phyloP scores from a whole-genome alignment of 1,140 invertebrate species.

The Eurytemora carolleeae region DNA sequence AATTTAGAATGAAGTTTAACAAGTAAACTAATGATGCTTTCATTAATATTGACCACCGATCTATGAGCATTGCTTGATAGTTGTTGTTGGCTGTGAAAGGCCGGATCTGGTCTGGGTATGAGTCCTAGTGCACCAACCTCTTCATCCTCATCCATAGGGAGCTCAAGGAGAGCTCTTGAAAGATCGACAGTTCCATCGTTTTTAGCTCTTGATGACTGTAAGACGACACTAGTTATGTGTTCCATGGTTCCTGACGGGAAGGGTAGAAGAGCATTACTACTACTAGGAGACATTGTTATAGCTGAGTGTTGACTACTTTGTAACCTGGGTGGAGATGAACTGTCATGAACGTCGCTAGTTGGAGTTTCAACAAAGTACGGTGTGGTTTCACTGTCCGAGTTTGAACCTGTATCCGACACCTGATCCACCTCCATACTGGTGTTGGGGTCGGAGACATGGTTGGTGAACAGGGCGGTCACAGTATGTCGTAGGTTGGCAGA shows the following conservation, averaged over 20 bases:
- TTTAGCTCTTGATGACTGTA: too few species aligned
- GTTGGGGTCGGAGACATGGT: not conserved
- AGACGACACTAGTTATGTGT: not conserved
- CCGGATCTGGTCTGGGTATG: not conserved
- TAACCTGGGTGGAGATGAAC: not conserved
- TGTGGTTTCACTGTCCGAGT: not conserved
- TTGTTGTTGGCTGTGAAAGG: not conserved
- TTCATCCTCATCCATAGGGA: not conserved
- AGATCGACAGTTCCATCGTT: too few species aligned
- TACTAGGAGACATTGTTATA: not conserved
- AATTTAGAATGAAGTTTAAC: constrained; percentile 81
- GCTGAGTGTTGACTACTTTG: not conserved
- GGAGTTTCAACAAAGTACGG: not conserved
- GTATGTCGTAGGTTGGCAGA: constrained; percentile 9
- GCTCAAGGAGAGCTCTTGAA: not conserved
- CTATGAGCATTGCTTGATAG: not conserved
- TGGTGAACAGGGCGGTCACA: constrained; percentile 3
- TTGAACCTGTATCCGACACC: not conserved
- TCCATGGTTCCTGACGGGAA: constrained; percentile 14
- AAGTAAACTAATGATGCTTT: constrained; percentile 74
- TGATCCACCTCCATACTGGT: constrained; percentile 2
- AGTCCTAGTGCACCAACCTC: not conserved
- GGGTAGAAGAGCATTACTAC: constrained; percentile 2
- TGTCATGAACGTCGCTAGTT: not conserved
- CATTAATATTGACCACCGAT: constrained; percentile 31